phyloP scores from a whole-genome alignment of 2,113 vertebrate genomes.

The Lycocorax pyrrhopterus region DNA sequence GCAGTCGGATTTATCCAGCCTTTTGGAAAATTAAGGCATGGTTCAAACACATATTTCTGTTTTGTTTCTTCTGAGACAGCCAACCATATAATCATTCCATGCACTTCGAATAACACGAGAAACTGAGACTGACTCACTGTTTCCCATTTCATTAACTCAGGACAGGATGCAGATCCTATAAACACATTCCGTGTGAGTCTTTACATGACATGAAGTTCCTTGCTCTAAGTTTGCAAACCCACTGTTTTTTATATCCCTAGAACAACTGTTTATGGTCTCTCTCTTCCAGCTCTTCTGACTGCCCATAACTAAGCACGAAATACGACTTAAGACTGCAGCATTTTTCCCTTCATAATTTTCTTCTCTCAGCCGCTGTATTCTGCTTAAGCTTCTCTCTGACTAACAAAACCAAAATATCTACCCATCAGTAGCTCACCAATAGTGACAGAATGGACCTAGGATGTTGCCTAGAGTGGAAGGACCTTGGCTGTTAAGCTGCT shows the following conservation, averaged over 20 bases:
- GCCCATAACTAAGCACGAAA: neutral
- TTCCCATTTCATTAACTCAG: slow-evolving; percentile 58
- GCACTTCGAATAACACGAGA: slow-evolving; percentile 27
- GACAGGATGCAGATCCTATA: slow-evolving; percentile 62
- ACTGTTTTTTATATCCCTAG: neutral
- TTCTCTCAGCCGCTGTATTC: neutral
- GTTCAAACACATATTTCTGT: slow-evolving; percentile 44
- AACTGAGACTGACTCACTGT: slow-evolving; percentile 56
- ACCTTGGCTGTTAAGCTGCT: neutral
- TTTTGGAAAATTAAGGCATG: slow-evolving; percentile 51
- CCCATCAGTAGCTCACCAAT: neutral
- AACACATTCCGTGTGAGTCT: slow-evolving; percentile 45
- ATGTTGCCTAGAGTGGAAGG: neutral
- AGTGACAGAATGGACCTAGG: neutral
- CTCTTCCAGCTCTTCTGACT: neutral
- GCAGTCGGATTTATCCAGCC: slow-evolving; percentile 25
- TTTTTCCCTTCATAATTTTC: neutral
- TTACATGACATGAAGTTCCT: slow-evolving; percentile 27
- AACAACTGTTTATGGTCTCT: slow-evolving; percentile 23
- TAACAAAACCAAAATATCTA: neutral
- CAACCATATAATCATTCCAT: slow-evolving; percentile 38
- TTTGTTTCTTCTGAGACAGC: slow-evolving; percentile 59
- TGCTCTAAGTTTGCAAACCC: neutral
- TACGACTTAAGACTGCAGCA: neutral
- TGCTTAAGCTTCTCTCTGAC: neutral